Percentiles rank a stretch among this genome's conserved stretches.
Evolutionary conservation across 2,113 vertebrate genomes (phyloP).

Genomic region (Podilymbus podiceps): DNA sequence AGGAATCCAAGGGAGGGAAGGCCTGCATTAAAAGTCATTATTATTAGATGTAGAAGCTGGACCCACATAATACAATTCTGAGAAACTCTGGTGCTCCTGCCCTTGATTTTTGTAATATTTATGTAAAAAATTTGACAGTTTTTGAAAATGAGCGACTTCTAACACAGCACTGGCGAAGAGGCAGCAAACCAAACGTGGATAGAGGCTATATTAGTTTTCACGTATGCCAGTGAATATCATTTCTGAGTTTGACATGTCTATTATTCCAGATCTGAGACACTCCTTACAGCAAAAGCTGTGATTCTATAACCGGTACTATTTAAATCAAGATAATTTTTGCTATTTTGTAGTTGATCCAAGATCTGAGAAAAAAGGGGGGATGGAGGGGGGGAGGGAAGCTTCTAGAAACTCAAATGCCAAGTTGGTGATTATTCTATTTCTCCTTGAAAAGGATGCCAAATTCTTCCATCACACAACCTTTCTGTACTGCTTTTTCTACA

Average conservation of each 20-base stretch:
- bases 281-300: background rate
- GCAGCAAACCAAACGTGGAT: background rate
- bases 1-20: background rate
- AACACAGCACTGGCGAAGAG: background rate
- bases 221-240: background rate
- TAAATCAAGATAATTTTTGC: slow-evolving; percentile 3
- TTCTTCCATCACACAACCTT: background rate
- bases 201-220: background rate
- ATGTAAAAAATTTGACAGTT: background rate
- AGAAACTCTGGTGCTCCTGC: background rate
- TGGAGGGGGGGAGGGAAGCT: rapidly evolving
- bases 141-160: background rate
- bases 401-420: background rate
- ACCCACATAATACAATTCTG: background rate
- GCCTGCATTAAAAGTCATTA: background rate
- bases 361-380: background rate
- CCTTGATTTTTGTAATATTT: background rate
- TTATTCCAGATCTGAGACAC: background rate
- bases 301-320: background rate
- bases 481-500: background rate
- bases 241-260: background rate
- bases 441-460: background rate
- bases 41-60: background rate
- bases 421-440: background rate
- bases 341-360: background rate